Evolutionary conservation across 2,113 vertebrate species (phyloP).

Genomic region (Fregata magnificens): DNA sequence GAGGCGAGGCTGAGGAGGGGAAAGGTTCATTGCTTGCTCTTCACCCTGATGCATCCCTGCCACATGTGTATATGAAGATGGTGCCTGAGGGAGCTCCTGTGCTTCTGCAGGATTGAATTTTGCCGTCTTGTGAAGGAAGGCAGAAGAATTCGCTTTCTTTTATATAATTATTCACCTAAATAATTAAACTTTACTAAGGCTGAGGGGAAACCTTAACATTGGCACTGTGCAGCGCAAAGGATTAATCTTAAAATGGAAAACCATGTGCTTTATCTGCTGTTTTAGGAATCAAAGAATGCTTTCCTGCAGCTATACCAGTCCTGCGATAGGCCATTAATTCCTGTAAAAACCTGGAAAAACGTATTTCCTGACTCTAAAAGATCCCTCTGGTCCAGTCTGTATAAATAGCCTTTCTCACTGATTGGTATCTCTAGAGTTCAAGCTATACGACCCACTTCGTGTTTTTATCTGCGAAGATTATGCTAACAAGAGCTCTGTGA

Average conservation of each 20-base stretch:
- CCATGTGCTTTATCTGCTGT: neutral
- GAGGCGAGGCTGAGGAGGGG: neutral
- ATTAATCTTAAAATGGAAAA: neutral
- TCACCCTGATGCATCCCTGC: neutral
- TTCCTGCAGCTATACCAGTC: neutral
- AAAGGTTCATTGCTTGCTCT: neutral
- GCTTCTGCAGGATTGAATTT: neutral
- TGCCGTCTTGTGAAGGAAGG: neutral
- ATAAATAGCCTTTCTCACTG: neutral
- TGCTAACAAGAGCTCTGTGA: neutral
- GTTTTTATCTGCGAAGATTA: neutral
- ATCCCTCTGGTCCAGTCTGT: neutral
- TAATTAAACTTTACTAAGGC: neutral
- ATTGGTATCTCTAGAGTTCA: neutral
- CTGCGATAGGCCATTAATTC: neutral
- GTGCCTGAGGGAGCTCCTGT: neutral
- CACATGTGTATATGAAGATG: fast-evolving
- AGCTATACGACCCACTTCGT: neutral
- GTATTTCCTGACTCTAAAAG: neutral
- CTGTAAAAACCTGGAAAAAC: neutral
- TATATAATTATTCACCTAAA: neutral
- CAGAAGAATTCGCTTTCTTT: neutral
- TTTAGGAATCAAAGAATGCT: neutral
- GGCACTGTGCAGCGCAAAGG: neutral
- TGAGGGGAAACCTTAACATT: neutral